Conservation (phyloP, 2,113 vertebrate genomes). For the Girardinichthys multiradiatus region DNA sequence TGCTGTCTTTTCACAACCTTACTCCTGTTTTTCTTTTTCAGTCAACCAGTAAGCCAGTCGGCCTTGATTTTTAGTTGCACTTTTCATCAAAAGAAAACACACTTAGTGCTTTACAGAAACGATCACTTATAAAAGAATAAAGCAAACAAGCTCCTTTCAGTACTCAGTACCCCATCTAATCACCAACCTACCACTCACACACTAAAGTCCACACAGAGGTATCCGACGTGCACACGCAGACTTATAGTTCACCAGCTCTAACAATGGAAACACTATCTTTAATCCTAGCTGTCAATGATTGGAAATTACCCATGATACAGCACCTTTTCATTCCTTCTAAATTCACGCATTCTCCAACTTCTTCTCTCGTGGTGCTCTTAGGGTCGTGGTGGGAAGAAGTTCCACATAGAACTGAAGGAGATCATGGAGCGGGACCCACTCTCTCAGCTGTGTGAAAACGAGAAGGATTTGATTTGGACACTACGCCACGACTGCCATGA, state of each 20-base stretch:
- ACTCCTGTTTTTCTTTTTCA: neutral
- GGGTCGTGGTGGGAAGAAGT: constrained; percentile 97
- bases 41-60: neutral
- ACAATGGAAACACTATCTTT: neutral
- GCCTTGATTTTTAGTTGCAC: neutral
- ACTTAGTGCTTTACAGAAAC: neutral
- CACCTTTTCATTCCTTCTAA: neutral
- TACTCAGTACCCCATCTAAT: no score
- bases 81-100: neutral
- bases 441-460: constrained; percentile 97
- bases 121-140: no score
- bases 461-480: constrained; percentile 99
- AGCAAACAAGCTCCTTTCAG: no score
- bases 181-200: no score
- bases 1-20: neutral
- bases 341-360: neutral
- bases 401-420: constrained; percentile 95
- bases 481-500: constrained; percentile 92
- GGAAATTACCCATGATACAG: neutral
- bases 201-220: no score
- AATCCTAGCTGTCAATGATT: neutral
- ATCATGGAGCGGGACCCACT: constrained; percentile 98
- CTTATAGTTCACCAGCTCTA: no score
- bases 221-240: no score
- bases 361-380: constrained; percentile 48